These are phyloP conservation scores for Lasioglossum zephyrum DNA, from an alignment of 2,888 invertebrate genomes.

Conservation along the genomic window DNA sequence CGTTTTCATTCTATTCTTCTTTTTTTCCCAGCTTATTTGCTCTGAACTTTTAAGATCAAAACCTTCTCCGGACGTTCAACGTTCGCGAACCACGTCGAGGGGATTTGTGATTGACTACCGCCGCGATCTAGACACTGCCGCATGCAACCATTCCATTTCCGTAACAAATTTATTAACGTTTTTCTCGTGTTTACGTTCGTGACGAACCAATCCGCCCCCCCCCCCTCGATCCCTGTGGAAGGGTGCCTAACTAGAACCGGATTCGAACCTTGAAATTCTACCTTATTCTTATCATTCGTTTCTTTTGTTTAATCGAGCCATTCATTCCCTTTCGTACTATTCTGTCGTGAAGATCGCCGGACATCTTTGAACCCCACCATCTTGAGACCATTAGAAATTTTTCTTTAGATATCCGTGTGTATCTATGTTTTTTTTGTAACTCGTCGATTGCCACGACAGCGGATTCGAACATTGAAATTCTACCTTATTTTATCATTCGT, in stretches of 20 bases:
- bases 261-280: slow-evolving; percentile 11
- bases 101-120: neutral
- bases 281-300: neutral
- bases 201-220: neutral
- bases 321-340: slow-evolving; percentile 19
- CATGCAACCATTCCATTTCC: neutral
- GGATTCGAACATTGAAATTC: neutral
- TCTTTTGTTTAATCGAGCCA: neutral
- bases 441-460: neutral
- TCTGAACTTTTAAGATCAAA: slow-evolving; percentile 15
- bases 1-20: neutral
- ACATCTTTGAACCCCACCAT: slow-evolving; percentile 12
- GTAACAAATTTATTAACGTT: neutral
- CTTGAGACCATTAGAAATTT: slow-evolving; percentile 12
- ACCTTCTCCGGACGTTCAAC: neutral
- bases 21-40: slow-evolving; percentile 24
- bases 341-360: slow-evolving; percentile 23
- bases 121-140: neutral
- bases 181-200: neutral
- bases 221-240: slow-evolving; percentile 10
- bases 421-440: neutral
- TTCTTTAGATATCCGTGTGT: neutral
- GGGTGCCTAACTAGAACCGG: neutral
- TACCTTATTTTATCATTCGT: neutral
- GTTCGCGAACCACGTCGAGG: slow-evolving; percentile 17